Evolutionary conservation across 2,888 invertebrate species (phyloP), one percentile per base, ranked within the genome.

Genomic region (Pachliopta kotzebuea): DNA sequence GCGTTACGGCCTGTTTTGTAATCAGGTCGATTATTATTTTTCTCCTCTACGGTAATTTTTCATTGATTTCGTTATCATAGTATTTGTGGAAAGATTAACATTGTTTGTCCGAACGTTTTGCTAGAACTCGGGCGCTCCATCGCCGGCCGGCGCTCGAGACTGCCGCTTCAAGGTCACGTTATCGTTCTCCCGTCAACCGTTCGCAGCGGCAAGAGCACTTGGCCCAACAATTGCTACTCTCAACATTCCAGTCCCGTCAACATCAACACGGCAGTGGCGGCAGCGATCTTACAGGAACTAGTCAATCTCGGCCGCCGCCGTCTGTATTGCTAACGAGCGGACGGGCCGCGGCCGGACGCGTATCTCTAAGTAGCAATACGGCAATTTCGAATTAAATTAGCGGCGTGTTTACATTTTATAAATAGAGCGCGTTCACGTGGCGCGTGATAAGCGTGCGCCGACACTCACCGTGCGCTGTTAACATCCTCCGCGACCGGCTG

Each of bases 381-480:
- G 81, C 77, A 76, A 79, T 84, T 75, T 83, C 79, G 83, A 86
- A 86, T 87, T 80, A 76, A 86, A 89, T 90, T 88, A 87, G 86
- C 83, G 79, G 82, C 77, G 74, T 91, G 91, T 91, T 90, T 91
- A 90, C 90, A 86, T 89, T 86, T 88, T 86, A 88, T 87, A 86
- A 87, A 88, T 88, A 88, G 88, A 87, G 87, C 82, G 80, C 77
- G 81, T 88, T 91, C 91, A 90, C 90, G 90, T 91, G 90, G 90
- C 74, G 72, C 73, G 76, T 81, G 86, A 86, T 85, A 86, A 86
- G 84, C 75, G 82, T 76, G 74, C 79, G 77, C 74, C 77, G 78
- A 77, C 78, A 90, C 91, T 91, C 85, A 91, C 91, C 91, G 90
- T 90, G 86, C 81, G 89, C 91, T 91, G 90, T 88, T 89, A 90